Evolutionary conservation across 2,888 invertebrate genomes (phyloP).

Genomic region (Crematogaster levior): DNA sequence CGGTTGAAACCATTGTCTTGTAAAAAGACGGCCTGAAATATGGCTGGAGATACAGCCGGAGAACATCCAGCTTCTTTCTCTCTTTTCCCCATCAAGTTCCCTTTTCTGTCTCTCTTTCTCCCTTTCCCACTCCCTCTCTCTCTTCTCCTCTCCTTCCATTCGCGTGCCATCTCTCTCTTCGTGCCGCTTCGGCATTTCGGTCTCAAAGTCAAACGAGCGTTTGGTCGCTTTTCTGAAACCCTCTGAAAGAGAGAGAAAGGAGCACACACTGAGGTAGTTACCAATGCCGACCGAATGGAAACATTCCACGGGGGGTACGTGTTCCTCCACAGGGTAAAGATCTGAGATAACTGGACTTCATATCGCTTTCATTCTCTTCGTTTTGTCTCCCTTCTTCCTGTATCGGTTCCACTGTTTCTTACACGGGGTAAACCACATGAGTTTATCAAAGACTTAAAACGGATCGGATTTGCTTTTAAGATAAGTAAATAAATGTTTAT

Average conservation of each 20-base stretch:
- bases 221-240: constrained; percentile 68
- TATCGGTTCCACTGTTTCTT: constrained; percentile 1
- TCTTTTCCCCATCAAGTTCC: constrained; percentile 27
- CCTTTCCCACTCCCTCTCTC: background rate
- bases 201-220: constrained; percentile 68
- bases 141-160: constrained; percentile 38
- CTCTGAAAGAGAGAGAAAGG: constrained; percentile 49
- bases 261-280: background rate
- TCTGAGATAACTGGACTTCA: constrained; percentile 73
- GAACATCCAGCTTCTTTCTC: constrained; percentile 64
- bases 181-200: constrained; percentile 46
- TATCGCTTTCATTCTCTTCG: constrained; percentile 54
- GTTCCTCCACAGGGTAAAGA: constrained; percentile 76
- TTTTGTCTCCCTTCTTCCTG: constrained; percentile 38
- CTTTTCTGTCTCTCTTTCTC: constrained; percentile 1
- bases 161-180: constrained; percentile 17
- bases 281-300: constrained; percentile 49
- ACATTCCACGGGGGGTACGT: constrained; percentile 79
- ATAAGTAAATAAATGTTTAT: background rate
- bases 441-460: background rate
- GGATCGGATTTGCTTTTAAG: background rate
- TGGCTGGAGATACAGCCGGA: constrained; percentile 80
- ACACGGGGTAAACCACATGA: background rate
- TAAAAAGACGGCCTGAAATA: constrained; percentile 81
- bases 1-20: constrained; percentile 83